A percentile compares a stretch with the other conserved stretches of the same genome.
Evolutionary conservation across 1,140 invertebrate species (phyloP).

Genomic region (Drusus annulatus): DNA sequence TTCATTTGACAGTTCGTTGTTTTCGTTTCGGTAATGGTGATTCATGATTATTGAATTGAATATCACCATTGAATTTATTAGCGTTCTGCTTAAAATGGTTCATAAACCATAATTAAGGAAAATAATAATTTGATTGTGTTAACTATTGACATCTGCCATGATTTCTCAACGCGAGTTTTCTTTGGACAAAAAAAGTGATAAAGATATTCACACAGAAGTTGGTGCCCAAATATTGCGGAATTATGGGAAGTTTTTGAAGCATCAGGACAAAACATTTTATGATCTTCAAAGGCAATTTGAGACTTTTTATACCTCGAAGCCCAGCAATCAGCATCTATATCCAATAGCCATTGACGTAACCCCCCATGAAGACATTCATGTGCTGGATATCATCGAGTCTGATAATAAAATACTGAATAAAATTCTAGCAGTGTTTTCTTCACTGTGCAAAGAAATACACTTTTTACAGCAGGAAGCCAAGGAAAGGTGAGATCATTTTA

Average conservation of each 20-base stretch:
- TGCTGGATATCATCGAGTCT: slow-evolving; percentile 82
- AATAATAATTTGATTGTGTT: background rate
- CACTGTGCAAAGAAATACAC: slow-evolving; percentile 84
- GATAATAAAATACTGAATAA: slow-evolving; percentile 89
- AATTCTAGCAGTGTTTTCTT: slow-evolving; percentile 85
- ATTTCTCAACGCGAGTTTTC: slow-evolving; percentile 18
- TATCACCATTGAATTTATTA: no score
- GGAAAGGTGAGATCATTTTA: slow-evolving; percentile 69
- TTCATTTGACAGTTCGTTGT: no score
- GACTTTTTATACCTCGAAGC: slow-evolving; percentile 63
- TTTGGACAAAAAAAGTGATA: slow-evolving; percentile 16
- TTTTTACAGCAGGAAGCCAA: slow-evolving; percentile 79
- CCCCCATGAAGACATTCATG: slow-evolving; percentile 76
- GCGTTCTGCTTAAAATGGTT: no score
- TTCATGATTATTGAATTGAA: background rate
- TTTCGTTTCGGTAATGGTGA: no score
- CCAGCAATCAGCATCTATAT: slow-evolving; percentile 72
- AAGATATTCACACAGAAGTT: slow-evolving; percentile 63
- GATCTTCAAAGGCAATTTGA: slow-evolving; percentile 70
- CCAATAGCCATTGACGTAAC: slow-evolving; percentile 72
- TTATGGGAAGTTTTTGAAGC: slow-evolving; percentile 83
- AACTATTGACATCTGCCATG: background rate
- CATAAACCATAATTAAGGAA: no score
- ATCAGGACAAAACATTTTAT: slow-evolving; percentile 70
- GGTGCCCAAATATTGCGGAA: slow-evolving; percentile 66